These are phyloP conservation scores for Onchidella celtica DNA, from an alignment of 2,888 invertebrate genomes.

Conservation along the genomic window DNA sequence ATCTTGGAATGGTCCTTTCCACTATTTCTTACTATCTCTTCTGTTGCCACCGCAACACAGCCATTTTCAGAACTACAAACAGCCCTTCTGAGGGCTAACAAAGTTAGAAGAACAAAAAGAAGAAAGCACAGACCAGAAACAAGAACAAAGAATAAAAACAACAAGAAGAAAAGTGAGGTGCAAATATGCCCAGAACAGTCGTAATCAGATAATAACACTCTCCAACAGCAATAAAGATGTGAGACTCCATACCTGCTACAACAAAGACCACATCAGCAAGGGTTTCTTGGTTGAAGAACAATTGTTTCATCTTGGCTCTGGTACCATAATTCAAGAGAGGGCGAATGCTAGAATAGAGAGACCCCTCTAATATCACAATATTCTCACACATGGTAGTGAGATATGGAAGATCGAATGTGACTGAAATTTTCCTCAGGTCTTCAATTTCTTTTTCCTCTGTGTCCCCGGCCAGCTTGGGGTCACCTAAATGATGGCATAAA, in stretches of 20 bases:
- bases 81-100: too few relatives aligned
- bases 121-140: too few relatives aligned
- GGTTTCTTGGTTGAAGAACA: slow-evolving; percentile 65
- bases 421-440: slow-evolving; percentile 64
- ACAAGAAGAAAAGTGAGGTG: too few relatives aligned
- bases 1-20: too few relatives aligned
- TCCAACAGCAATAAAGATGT: too few relatives aligned
- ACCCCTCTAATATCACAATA: slow-evolving; percentile 70
- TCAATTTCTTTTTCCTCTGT: slow-evolving; percentile 59
- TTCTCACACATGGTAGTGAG: slow-evolving; percentile 75
- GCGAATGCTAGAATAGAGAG: slow-evolving; percentile 77
- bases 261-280: slow-evolving; percentile 71
- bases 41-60: too few relatives aligned
- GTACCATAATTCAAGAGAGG: slow-evolving; percentile 75
- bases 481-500: slow-evolving; percentile 62
- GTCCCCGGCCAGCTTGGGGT: slow-evolving; percentile 65
- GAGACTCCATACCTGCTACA: slow-evolving; percentile 74
- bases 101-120: too few relatives aligned
- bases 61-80: too few relatives aligned
- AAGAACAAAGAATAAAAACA: too few relatives aligned
- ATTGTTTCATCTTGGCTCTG: slow-evolving; percentile 68
- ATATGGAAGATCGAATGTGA: slow-evolving; percentile 66
- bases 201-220: too few relatives aligned
- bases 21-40: too few relatives aligned
- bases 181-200: too few relatives aligned